Percentiles rank a stretch among this genome's conserved stretches.
Evolutionary conservation across 1,140 invertebrate genomes (phyloP).

Genomic region (Drosophila arizonae): DNA sequence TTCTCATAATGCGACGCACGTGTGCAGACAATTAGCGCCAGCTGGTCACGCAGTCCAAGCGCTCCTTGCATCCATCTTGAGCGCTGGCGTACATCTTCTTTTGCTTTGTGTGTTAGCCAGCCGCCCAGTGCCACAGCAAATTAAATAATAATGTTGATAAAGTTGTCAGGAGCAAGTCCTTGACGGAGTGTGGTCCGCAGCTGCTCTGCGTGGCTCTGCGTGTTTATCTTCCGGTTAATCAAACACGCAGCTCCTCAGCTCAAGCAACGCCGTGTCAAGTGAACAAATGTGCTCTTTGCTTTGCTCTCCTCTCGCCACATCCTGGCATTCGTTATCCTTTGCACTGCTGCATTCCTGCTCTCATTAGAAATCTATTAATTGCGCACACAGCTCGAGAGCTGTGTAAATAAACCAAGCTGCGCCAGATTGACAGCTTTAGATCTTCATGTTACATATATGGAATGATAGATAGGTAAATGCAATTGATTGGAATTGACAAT

Average conservation of each 20-base stretch:
- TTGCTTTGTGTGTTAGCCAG: slow-evolving; percentile 35
- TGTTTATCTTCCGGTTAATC: slow-evolving; percentile 82
- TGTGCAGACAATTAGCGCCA: slow-evolving; percentile 64
- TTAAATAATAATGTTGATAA: slow-evolving; percentile 80
- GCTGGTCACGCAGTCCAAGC: slow-evolving; percentile 54
- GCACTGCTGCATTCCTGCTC: slow-evolving; percentile 40
- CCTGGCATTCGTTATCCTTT: slow-evolving; percentile 1
- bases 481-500: too few species aligned
- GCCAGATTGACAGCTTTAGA: slow-evolving; percentile 9
- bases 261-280: slow-evolving; percentile 57
- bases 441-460: background rate
- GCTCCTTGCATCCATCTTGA: slow-evolving; percentile 8
- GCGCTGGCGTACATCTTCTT: slow-evolving; percentile 63
- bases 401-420: slow-evolving; percentile 41
- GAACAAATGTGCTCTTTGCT: slow-evolving; percentile 26
- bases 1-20: slow-evolving; percentile 46
- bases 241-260: slow-evolving; percentile 67
- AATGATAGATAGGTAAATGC: background rate
- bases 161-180: slow-evolving; percentile 42
- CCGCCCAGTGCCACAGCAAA: slow-evolving; percentile 40
- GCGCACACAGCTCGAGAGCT: slow-evolving; percentile 68
- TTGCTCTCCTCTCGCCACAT: background rate
- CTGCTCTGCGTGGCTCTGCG: slow-evolving; percentile 48
- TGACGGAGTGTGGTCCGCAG: slow-evolving; percentile 6
- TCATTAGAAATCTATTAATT: slow-evolving; percentile 80